Conservation (phyloP, 2,888 invertebrate species). For the Standfussiana lucernea region DNA sequence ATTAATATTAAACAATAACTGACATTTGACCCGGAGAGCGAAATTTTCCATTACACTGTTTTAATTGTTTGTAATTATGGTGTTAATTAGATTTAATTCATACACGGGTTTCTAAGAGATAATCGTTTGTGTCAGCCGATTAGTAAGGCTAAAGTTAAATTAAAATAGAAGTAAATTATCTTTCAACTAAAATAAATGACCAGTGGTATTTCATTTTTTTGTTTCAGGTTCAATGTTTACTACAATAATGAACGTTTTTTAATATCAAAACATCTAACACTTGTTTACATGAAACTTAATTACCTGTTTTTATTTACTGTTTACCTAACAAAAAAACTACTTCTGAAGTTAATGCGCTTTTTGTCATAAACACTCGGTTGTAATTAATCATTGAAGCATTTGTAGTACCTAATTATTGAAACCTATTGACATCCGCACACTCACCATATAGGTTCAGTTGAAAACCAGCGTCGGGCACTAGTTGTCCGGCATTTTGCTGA, state of each 20-base stretch:
- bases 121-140: not conserved
- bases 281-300: not conserved
- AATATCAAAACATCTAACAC: not conserved
- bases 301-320: not conserved
- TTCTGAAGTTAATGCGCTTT: not conserved
- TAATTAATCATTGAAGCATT: too few species aligned
- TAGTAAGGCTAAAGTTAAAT: not conserved
- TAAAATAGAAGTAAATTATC: not conserved
- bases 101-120: slow-evolving; percentile 1
- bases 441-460: too few species aligned
- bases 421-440: too few species aligned
- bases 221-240: not conserved
- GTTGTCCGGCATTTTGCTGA: too few species aligned
- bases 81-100: not conserved
- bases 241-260: not conserved
- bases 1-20: slow-evolving; percentile 20
- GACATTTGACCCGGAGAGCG: not conserved
- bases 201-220: not conserved
- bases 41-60: slow-evolving; percentile 1
- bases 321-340: not conserved
- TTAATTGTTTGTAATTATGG: not conserved
- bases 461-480: too few species aligned
- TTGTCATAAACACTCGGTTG: not conserved
- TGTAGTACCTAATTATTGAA: too few species aligned
- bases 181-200: not conserved